A percentile compares a stretch with the other conserved stretches of the same genome.
Conservation (phyloP, 2,113 vertebrate genomes). For the Acrocephalus kingi region DNA sequence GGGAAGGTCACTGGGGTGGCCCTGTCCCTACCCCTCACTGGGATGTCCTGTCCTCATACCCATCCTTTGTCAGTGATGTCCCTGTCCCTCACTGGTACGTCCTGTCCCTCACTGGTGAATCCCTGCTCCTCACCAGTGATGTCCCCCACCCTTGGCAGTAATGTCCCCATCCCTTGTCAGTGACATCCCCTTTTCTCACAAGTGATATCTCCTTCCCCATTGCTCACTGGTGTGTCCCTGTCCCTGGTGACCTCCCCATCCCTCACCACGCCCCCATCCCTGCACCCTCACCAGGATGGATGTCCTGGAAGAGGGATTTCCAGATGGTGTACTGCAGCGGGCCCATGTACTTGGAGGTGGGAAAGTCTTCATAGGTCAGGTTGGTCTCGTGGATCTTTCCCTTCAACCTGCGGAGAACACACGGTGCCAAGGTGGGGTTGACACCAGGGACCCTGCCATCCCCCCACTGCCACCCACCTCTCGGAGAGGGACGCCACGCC, state of each 20-base stretch:
- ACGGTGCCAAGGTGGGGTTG: background rate
- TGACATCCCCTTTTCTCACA: too few relatives aligned
- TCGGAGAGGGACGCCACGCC: constrained; percentile 88
- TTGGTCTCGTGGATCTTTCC: constrained; percentile 97
- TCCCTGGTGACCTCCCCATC: background rate
- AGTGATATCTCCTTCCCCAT: background rate
- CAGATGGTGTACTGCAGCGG: constrained; percentile 97
- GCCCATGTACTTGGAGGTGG: constrained; percentile 97
- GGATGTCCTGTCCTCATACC: background rate
- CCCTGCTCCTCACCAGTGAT: background rate
- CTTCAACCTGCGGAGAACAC: constrained; percentile 82
- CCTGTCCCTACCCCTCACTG: background rate
- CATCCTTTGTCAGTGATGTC: background rate
- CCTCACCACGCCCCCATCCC: background rate
- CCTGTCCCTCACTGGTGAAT: background rate
- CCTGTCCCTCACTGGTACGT: background rate
- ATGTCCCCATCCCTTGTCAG: background rate
- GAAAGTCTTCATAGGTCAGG: constrained; percentile 96
- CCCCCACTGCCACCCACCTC: constrained; percentile 66
- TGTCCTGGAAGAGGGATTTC: constrained; percentile 97
- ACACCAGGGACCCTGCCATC: accelerated
- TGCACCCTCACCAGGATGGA: constrained; percentile 85
- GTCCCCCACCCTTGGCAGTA: background rate
- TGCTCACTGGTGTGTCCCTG: background rate
- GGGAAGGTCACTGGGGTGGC: accelerated